Evolutionary conservation across 2,113 vertebrate species (phyloP), one percentile per base, ranked within the genome.

Genomic region (Pelusios castaneus): DNA sequence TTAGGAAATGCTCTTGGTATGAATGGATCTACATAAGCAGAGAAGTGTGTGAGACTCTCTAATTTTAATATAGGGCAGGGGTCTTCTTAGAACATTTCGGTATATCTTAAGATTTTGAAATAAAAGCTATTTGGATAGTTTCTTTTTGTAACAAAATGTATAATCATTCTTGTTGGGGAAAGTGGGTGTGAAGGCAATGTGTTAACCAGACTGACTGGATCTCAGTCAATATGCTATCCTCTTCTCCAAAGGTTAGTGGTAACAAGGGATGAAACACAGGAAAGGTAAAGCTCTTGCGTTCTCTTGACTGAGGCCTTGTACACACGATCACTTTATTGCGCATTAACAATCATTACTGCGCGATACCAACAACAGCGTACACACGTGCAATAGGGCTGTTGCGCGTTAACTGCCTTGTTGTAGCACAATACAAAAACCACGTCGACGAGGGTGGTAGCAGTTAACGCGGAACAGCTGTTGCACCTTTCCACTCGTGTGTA

Each of bases 101-200:
- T n/a, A 2, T n/a, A 75, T 45, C 3, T 80, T 87, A 77, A 89
- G 90, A 58, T 11, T 75, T 13, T 45, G 41, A 41, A 75, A 45
- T 75, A 75, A 75, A 67, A 9, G 16, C 34, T 67, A 38, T 67
- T 21, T 38, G 34, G n/a, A n/a, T 21, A n/a, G 31, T 27, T 0
- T 12, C 3, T 83, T 95, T 84, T 89, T 5, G 10, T 6, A 2
- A 9, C 54, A 80, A 82, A 92, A 29, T 13, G 0, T 80, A 31
- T 2, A 45, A 2, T 52, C n/a, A n/a, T n/a, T n/a, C 22, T 43
- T 43, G 25, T 75, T 21, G 38, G 22, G 5, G 22, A 75, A 75
- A 75, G 31, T 38, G 84, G 7, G 6, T 0, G 0, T 24, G 70
- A 34, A 81, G 14, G 52, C 3, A 60, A 7, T 1, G 1, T 16